Base-by-base conservation (phyloP, 2,113 vertebrate genomes). In the Clarias macrocephalus region DNA sequence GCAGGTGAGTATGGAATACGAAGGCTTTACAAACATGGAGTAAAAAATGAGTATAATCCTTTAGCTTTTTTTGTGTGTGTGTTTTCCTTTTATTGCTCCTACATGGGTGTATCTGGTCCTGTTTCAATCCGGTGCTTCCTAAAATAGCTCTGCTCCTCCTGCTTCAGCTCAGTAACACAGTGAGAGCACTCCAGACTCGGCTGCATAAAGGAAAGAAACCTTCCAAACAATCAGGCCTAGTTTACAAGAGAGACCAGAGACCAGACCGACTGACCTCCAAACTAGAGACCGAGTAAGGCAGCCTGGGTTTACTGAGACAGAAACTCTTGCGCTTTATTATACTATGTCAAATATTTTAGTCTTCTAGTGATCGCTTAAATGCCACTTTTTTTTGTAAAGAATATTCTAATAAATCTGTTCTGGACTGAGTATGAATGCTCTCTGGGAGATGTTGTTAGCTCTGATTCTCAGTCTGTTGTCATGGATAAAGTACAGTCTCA, bases 391-490 rank as follows among this genome's bases (percentile, higher is more conserved):
- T 11, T 66, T 28, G 0, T 7, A 63, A 16, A 63, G 16, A 62
- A 65, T n/a, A 11, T 30, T 84, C 52, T 9, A n/a, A 37, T 52
- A n/a, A 19, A 28, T 12, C 12, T 68, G 21, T n/a, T 81, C 54
- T 73, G 66, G 33, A 16, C 11, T 60, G 81, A 79, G 87, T 54
- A 94, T 93, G 93, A 90, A 88, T 60, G 25, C n/a, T 83, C 28
- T 93, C 7, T 80, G 54, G 62, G 59, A 82, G 16, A 83, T n/a
- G 21, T 25, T 94, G 2, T 72, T 86, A 16, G 30, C 82, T 0
- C 6, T 93, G 2, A 62, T 92, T 13, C 37, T 90, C 28, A 91
- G 89, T 84, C 48, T 95, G 10, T 19, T 37, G 59, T 65, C 83
- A 2, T 93, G 91, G 93, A 42, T 88, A n/a, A 84, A 84, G 30